Evolutionary conservation across 2,888 invertebrate genomes (phyloP), one percentile per base, ranked within the genome.

Genomic region (Lapara coniferarum): DNA sequence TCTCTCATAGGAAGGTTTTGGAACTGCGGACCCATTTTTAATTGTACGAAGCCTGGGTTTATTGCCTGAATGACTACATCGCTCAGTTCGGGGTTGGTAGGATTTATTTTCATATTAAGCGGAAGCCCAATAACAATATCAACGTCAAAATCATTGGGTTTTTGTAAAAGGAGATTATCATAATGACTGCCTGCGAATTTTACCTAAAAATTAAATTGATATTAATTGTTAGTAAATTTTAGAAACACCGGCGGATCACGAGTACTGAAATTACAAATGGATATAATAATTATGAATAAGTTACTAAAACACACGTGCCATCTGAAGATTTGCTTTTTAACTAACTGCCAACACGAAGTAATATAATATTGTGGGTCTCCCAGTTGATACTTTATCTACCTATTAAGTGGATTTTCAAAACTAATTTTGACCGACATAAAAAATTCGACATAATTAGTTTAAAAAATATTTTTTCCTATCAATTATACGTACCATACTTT

Each of bases 61-160:
- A 89, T 85, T 0, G 88, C 80, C 49, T 91, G 85, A 13, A 92
- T 80, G 37, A 82, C 76, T 30, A 94, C 86, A 77, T 92, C 89
- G 56, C 89, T 88, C 30, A 86, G 84, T 1, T 75, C 72, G 0
- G 75, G 75, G 74, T 86, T 82, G 3, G 46, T 19, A 0, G 68
- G 69, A 10, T 87, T 71, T 12, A 69, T 71, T 1, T 82, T 76
- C 12, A 88, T 77, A 71, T 88, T 85, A 0, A 94, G 74, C 0
- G 95, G 95, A 13, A 95, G 77, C 14, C 86, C 84, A 16, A 96
- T 90, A 0, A 95, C 86, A 6, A 95, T 85, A 76, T 95, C 95
- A 76, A 95, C 87, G 75, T 96, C 96, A 72, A 94, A 96, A 77
- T 96, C 95, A 68, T 95, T 92, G 0, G 95, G 95, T 71, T 93